A percentile compares a stretch with the other conserved stretches of the same genome.
Conservation (phyloP, 2,888 invertebrate species). For the Drosophila ustulata region DNA sequence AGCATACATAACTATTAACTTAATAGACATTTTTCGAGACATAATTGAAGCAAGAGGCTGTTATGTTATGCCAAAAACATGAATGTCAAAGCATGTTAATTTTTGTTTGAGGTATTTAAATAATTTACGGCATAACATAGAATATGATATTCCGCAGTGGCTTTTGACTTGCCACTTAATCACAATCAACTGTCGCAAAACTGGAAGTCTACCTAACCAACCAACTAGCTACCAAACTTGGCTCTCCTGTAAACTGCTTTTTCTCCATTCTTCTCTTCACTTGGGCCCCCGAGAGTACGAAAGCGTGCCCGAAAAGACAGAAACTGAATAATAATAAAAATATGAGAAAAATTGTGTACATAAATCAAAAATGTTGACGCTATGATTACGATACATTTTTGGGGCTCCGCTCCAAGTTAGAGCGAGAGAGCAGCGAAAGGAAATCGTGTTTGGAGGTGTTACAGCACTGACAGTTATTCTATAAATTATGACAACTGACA, state of each 20-base stretch:
- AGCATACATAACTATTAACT: background rate
- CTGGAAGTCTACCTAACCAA: slow-evolving; percentile 58
- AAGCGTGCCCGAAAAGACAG: slow-evolving; percentile 55
- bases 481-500: slow-evolving; percentile 82
- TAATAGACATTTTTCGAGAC: background rate
- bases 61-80: slow-evolving; percentile 3
- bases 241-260: slow-evolving; percentile 53
- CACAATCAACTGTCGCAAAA: slow-evolving; percentile 78
- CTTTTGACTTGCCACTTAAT: slow-evolving; percentile 75
- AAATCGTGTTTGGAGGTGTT: slow-evolving; percentile 81
- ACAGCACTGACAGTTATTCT: slow-evolving; percentile 77
- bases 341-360: slow-evolving; percentile 67
- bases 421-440: slow-evolving; percentile 33
- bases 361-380: slow-evolving; percentile 80
- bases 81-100: slow-evolving; percentile 35
- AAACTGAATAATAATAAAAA: slow-evolving; percentile 16
- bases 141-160: slow-evolving; percentile 68
- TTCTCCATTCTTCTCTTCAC: slow-evolving; percentile 16
- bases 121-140: slow-evolving; percentile 71
- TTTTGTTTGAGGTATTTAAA: slow-evolving; percentile 53
- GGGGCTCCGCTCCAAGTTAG: slow-evolving; percentile 42
- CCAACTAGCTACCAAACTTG: slow-evolving; percentile 55
- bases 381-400: slow-evolving; percentile 74
- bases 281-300: slow-evolving; percentile 57
- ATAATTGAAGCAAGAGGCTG: slow-evolving; percentile 7